These are phyloP conservation scores for Orussus abietinus DNA, from an alignment of 1,140 invertebrate species.

Conservation along the genomic window DNA sequence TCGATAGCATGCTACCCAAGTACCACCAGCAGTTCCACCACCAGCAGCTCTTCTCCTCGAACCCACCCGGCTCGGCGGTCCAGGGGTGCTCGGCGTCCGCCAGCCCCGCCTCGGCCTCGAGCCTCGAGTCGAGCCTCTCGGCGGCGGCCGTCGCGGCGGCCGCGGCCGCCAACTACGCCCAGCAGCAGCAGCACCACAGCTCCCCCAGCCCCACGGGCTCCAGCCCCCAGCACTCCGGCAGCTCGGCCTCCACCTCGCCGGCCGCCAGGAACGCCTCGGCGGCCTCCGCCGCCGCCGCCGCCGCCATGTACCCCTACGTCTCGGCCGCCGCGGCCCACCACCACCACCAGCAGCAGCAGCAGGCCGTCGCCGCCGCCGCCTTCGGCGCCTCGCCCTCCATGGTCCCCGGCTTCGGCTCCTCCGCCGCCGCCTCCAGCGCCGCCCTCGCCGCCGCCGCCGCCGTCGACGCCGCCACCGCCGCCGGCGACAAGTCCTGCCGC, in stretches of 20 bases:
- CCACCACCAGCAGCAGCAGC: conserved; percentile 67
- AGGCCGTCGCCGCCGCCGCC: conserved; percentile 65
- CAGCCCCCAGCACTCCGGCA: conserved; percentile 50
- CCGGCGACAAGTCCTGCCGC: conserved; percentile 72
- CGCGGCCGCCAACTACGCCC: conserved; percentile 55
- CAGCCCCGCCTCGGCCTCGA: too few relatives aligned
- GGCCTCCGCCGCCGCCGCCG: conserved; percentile 57
- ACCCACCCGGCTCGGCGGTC: conserved; percentile 46
- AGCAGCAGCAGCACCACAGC: conserved; percentile 43
- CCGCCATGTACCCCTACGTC: conserved; percentile 67
- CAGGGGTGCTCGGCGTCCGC: conserved; percentile 53
- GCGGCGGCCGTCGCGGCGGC: conserved; percentile 48
- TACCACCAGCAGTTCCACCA: conserved; percentile 80
- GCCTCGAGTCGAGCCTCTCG: conserved; percentile 49
- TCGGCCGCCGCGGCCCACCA: conserved; percentile 66
- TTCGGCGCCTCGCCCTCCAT: conserved; percentile 64
- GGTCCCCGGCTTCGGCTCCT: conserved; percentile 63
- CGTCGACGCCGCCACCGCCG: conserved; percentile 54
- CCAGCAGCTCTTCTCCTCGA: conserved; percentile 60
- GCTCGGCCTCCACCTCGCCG: conserved; percentile 55
- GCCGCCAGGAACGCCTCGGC: conserved; percentile 57
- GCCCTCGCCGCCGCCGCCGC: conserved; percentile 62
- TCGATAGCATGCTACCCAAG: conserved; percentile 95
- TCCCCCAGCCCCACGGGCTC: conserved; percentile 50
- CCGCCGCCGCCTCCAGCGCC: conserved; percentile 54